These are phyloP conservation scores for Pseudomyrmex dendroicus DNA, from an alignment of 1,140 invertebrate species.

Conservation along the genomic window DNA sequence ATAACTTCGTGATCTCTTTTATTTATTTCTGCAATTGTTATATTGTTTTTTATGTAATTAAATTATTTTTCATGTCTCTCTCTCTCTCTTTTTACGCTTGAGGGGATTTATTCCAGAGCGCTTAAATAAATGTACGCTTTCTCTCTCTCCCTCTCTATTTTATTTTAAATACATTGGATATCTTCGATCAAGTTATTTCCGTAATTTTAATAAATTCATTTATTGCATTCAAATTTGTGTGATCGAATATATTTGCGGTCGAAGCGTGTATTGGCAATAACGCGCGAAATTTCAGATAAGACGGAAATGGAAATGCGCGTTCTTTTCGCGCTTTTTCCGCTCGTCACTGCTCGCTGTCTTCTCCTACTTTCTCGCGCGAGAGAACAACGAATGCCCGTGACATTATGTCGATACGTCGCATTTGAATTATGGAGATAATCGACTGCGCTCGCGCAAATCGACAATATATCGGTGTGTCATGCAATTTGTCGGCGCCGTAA, in stretches of 20 bases:
- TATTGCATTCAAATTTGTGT: background rate
- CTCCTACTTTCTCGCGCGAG: too few species aligned
- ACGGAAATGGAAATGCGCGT: background rate
- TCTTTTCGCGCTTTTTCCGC: background rate
- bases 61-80: background rate
- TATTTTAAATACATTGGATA: background rate
- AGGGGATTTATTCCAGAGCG: too few species aligned
- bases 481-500: constrained; percentile 46
- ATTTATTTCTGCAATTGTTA: background rate
- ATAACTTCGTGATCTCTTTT: background rate
- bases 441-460: constrained; percentile 6
- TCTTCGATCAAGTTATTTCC: background rate
- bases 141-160: background rate
- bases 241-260: background rate
- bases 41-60: background rate
- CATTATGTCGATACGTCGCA: constrained; percentile 47
- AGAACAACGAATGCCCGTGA: constrained; percentile 32
- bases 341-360: background rate
- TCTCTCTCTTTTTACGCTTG: background rate
- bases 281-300: background rate
- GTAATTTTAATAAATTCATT: constrained; percentile 1
- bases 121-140: too few species aligned
- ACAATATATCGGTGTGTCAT: constrained; percentile 11
- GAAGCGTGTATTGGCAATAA: background rate
- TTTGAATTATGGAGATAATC: constrained; percentile 56